Base-by-base conservation (phyloP, 2,113 vertebrate genomes). In the Hippocampus zosterae region DNA sequence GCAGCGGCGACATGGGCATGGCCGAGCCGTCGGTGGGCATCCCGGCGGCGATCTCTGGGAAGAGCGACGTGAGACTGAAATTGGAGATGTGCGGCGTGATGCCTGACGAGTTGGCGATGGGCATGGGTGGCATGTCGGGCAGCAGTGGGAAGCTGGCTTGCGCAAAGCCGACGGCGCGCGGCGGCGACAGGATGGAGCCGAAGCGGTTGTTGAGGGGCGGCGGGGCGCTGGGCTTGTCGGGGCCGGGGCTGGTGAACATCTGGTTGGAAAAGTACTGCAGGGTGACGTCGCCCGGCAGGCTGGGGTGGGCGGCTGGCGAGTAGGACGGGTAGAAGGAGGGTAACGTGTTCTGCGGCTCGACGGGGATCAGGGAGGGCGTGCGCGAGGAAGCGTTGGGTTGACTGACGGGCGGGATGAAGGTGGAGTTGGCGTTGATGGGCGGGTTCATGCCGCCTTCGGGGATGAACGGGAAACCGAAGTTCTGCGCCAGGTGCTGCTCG, bases 181-280 rank as follows among this genome's bases (percentile, higher is more conserved):
- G 96, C 8, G 97, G 97, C 29, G 96, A 98, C n/a, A 99, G 90
- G 81, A 99, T 98, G n/a, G 97, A 97, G 66, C 97, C 94, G 50
- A 99, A 99, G 21, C 96, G 93, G 84, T 98, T 98, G 87, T 97
- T 99, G 61, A 98, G 89, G 3, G 93, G 91, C 41, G 93, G 91
- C 44, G 96, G 92, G 16, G 91, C 78, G 61, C 92, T 95, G 0
- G 94, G 91, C 77, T 98, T 98, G 81, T 98, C 97, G 0, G 95
- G 91, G 74, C 91, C 93, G 11, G 97, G 95, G 90, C 97, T 98
- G 41, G 95, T 93, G 88, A 98, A 99, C 95, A 98, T 98, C 71
- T 98, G 97, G 83, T 98, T 99, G 65, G 97, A 92, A 77, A 99
- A 99, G 82, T 99, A 99, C 69, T 96, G 95, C 56, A 99, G 91